A percentile compares a stretch with the other conserved stretches of the same genome.
Conservation (phyloP, 2,113 vertebrate species). For the Myocastor coypus region DNA sequence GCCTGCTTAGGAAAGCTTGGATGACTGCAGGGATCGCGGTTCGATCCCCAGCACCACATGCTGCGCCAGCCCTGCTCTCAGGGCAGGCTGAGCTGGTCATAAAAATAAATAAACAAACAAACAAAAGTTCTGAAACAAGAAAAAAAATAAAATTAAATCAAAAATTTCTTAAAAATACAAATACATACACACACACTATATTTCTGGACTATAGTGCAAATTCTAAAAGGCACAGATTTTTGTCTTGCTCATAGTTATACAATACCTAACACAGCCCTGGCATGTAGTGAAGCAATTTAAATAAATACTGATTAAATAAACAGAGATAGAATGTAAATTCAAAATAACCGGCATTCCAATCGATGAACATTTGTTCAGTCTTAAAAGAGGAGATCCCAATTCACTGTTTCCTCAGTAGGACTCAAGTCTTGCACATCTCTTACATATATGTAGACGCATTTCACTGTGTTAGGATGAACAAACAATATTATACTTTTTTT, state of each 20-base stretch:
- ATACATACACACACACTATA: neutral
- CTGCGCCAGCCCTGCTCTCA: too few species aligned
- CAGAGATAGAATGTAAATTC: neutral
- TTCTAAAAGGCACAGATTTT: neutral
- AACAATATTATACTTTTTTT: neutral
- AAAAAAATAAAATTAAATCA: too few species aligned
- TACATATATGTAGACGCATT: neutral
- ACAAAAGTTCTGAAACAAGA: too few species aligned
- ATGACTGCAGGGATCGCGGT: too few species aligned
- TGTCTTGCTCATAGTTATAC: neutral
- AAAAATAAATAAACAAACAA: too few species aligned
- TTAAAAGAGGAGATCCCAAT: neutral
- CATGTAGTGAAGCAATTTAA: neutral
- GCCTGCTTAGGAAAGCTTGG: too few species aligned
- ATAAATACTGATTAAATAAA: slow-evolving; percentile 42
- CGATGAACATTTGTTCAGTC: neutral
- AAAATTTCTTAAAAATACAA: too few species aligned
- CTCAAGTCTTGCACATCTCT: neutral
- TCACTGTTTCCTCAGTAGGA: neutral
- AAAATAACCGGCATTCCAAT: neutral
- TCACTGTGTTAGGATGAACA: slow-evolving; percentile 10
- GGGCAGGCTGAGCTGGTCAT: too few species aligned
- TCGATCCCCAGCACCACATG: too few species aligned
- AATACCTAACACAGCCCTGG: neutral
- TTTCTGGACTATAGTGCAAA: slow-evolving; percentile 41